Conservation (phyloP, 1,140 invertebrate species). For the Conus betulinus region DNA sequence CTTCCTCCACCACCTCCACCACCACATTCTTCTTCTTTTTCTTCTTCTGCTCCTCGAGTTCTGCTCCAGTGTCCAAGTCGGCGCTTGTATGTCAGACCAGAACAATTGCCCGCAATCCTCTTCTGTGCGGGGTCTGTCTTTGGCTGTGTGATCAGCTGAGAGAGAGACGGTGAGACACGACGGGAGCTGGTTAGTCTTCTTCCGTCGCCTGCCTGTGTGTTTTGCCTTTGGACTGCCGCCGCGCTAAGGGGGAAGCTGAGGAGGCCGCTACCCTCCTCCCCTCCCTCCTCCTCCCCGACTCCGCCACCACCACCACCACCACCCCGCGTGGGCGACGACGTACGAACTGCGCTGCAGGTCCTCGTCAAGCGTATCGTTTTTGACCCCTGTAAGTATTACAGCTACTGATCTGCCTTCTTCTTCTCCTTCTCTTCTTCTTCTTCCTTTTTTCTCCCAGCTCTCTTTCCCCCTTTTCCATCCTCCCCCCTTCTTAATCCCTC, state of each 20-base stretch:
- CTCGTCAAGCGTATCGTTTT: not conserved
- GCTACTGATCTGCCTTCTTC: not conserved
- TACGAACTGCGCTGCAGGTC: not conserved
- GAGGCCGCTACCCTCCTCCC: not conserved
- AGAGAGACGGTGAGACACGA: not conserved
- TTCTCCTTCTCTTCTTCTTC: not conserved
- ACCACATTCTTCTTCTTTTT: not conserved
- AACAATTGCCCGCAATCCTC: constrained; percentile 13
- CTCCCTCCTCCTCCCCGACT: no score
- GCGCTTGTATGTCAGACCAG: not conserved
- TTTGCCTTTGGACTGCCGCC: no score
- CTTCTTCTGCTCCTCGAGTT: no score
- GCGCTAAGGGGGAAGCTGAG: not conserved
- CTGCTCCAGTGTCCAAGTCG: not conserved
- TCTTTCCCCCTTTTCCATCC: not conserved
- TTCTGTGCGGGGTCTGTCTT: not conserved
- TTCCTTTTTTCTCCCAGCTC: not conserved
- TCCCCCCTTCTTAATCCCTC: not conserved
- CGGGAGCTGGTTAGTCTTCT: not conserved
- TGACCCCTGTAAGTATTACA: not conserved
- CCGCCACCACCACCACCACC: not conserved
- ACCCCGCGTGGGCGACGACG: not conserved
- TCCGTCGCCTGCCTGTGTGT: not conserved
- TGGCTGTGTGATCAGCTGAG: constrained; percentile 10
- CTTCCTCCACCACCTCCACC: not conserved